Conservation (phyloP, 2,113 vertebrate species). For the Abramis brama region DNA sequence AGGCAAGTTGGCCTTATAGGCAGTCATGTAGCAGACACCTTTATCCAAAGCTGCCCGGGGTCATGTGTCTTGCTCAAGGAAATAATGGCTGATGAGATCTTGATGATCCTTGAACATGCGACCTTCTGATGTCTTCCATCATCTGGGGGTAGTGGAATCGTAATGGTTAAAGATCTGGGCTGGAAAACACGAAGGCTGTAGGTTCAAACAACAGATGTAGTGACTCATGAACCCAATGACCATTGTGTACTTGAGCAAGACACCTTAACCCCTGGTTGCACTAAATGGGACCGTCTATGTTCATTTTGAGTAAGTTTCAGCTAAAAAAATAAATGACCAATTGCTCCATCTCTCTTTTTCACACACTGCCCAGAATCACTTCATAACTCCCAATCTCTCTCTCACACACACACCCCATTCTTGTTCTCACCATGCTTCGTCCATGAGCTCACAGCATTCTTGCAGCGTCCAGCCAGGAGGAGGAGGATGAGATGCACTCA, state of each 20-base stretch:
- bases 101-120: background rate
- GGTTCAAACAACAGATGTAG: background rate
- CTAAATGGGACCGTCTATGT: background rate
- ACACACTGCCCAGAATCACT: constrained; percentile 6
- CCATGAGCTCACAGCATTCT: constrained; percentile 69
- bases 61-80: background rate
- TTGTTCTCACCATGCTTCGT: constrained; percentile 44
- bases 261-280: background rate
- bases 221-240: background rate
- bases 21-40: background rate
- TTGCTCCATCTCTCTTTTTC: constrained; percentile 1
- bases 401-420: constrained; percentile 23
- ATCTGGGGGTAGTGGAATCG: background rate
- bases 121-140: background rate
- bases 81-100: background rate
- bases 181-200: background rate
- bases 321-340: background rate
- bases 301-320: background rate
- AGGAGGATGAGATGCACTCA: constrained; percentile 31
- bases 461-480: constrained; percentile 32
- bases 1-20: constrained; percentile 78
- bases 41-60: background rate
- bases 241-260: background rate
- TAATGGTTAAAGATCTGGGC: background rate
- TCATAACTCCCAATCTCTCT: background rate